Percentiles rank a stretch among this genome's conserved stretches.
Evolutionary conservation across 1,140 invertebrate genomes (phyloP).

Genomic region (Lethrus apterus): DNA sequence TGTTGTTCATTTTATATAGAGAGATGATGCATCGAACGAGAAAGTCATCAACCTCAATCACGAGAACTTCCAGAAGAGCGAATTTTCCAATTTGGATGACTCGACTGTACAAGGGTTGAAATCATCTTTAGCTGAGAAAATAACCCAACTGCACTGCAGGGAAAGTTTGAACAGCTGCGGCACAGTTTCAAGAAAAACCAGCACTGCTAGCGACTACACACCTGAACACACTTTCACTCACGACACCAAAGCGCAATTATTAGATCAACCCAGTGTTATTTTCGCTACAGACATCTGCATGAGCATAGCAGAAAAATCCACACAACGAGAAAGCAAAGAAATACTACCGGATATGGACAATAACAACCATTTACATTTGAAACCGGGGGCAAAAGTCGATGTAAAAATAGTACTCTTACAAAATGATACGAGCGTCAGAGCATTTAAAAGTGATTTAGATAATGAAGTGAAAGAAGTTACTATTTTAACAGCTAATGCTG

Average conservation of each 20-base stretch:
- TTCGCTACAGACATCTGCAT: slow-evolving; percentile 23
- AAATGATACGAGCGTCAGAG: slow-evolving; percentile 9
- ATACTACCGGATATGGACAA: not conserved
- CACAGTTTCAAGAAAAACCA: slow-evolving; percentile 47
- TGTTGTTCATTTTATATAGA: slow-evolving; percentile 34
- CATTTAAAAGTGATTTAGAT: not conserved
- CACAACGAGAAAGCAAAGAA: not conserved
- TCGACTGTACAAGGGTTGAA: slow-evolving; percentile 30
- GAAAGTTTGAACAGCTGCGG: slow-evolving; percentile 45
- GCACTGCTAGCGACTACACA: slow-evolving; percentile 48
- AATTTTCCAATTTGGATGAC: slow-evolving; percentile 5
- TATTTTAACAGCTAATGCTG: slow-evolving; percentile 2
- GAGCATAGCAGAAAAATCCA: not conserved
- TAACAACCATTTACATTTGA: slow-evolving; percentile 13
- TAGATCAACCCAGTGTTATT: slow-evolving; percentile 25
- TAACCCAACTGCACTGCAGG: slow-evolving; percentile 34
- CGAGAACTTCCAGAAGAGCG: slow-evolving; percentile 2
- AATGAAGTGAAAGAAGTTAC: slow-evolving; percentile 1
- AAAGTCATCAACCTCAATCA: slow-evolving; percentile 5
- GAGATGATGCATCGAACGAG: slow-evolving; percentile 42
- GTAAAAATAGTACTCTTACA: slow-evolving; percentile 32
- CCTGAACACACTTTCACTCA: slow-evolving; percentile 44
- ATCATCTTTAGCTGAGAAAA: slow-evolving; percentile 33
- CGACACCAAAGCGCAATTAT: slow-evolving; percentile 15
- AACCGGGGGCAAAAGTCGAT: slow-evolving; percentile 35